Evolutionary conservation across 2,888 invertebrate genomes (phyloP).

Genomic region (Malthinus seriepunctatus): DNA sequence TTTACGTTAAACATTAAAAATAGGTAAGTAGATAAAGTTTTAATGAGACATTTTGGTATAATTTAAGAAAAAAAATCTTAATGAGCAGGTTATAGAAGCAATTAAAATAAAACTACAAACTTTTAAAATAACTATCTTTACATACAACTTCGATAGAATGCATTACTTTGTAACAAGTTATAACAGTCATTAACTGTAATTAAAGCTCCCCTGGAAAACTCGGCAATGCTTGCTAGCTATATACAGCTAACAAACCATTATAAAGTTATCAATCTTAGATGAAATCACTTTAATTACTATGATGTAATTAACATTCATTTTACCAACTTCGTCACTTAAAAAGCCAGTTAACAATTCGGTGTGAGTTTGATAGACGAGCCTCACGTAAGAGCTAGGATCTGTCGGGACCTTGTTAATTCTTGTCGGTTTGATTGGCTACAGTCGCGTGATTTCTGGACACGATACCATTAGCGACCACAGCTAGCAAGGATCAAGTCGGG

Average conservation of each 20-base stretch:
- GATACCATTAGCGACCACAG: conserved; percentile 43
- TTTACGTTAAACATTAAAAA: too few species aligned
- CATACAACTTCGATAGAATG: conserved; percentile 20
- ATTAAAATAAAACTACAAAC: conserved; percentile 16
- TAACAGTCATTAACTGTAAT: conserved; percentile 30
- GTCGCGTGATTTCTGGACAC: conserved; percentile 39
- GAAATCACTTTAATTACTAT: conserved; percentile 30
- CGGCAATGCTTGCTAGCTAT: conserved; percentile 26
- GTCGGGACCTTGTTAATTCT: conserved; percentile 37
- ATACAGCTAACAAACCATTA: conserved; percentile 31
- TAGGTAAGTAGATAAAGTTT: not conserved
- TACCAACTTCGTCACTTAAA: conserved; percentile 29
- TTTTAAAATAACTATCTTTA: conserved; percentile 15
- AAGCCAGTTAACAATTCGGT: conserved; percentile 29
- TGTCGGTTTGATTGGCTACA: conserved; percentile 35
- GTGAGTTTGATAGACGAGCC: conserved; percentile 26
- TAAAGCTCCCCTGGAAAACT: conserved; percentile 29
- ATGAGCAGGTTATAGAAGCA: conserved; percentile 11
- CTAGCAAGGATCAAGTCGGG: conserved; percentile 39
- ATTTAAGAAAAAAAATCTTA: not conserved
- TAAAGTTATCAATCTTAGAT: conserved; percentile 33
- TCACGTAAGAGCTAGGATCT: conserved; percentile 29
- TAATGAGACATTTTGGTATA: not conserved
- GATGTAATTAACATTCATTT: conserved; percentile 31
- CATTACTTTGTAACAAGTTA: conserved; percentile 29